These are phyloP conservation scores for Meliscaeva auricollis DNA, from an alignment of 2,888 invertebrate genomes.

Conservation along the genomic window DNA sequence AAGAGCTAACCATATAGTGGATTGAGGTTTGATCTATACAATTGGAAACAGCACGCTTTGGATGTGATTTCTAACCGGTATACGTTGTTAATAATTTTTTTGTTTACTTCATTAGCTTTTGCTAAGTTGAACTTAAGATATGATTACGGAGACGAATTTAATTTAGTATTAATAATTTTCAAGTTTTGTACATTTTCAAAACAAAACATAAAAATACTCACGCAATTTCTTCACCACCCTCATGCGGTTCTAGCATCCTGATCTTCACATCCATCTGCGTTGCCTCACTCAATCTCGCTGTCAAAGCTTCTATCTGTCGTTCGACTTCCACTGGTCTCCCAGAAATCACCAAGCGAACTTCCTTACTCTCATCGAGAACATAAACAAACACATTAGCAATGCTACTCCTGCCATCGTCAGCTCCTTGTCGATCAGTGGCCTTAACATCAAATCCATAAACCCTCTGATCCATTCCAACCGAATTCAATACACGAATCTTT, in stretches of 20 bases:
- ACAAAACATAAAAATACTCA: constrained; percentile 77
- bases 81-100: too few relatives aligned
- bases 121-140: too few relatives aligned
- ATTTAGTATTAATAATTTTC: not conserved
- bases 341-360: constrained; percentile 91
- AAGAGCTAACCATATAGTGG: too few relatives aligned
- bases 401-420: constrained; percentile 92
- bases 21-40: too few relatives aligned
- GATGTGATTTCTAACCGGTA: too few relatives aligned
- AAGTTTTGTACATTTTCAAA: not conserved
- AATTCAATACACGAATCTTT: constrained; percentile 89
- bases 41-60: too few relatives aligned
- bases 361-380: constrained; percentile 91
- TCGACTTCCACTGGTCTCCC: constrained; percentile 91
- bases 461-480: constrained; percentile 89
- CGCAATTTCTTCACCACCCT: constrained; percentile 85
- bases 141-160: too few relatives aligned
- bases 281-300: constrained; percentile 88
- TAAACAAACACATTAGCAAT: constrained; percentile 95
- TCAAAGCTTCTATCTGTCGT: constrained; percentile 88
- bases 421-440: constrained; percentile 92
- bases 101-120: too few relatives aligned
- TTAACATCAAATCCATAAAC: constrained; percentile 95
- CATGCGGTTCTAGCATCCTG: constrained; percentile 90
- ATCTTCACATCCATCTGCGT: constrained; percentile 92